Evolutionary conservation across 2,888 invertebrate species (phyloP), one percentile per base, ranked within the genome.

Genomic region (Agrotis ipsilon): DNA sequence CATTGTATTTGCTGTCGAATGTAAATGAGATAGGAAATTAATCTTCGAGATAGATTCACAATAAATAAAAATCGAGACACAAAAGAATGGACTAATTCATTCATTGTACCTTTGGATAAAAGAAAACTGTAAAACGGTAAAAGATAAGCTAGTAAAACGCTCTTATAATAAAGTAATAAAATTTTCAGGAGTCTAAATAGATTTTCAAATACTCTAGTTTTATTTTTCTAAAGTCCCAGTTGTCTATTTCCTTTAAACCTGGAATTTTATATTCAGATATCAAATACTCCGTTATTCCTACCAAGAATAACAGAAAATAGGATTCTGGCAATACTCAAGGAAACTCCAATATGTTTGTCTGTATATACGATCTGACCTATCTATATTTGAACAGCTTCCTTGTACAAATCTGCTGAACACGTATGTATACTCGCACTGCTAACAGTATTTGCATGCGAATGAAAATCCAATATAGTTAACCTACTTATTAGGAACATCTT

Each of bases 391-490:
- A 73, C 79, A 84, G 75, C 48, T 72, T 82, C 62, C 71, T 78
- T 75, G 55, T 68, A 73, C 82, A 82, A 83, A 83, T 78, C 75
- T 81, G 48, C 57, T 70, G 65, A 68, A 52, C 65, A 73, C 57
- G 45, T 68, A 69, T 68, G 63, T 71, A 64, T 68, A 27, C 39
- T 27, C 65, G 24, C 16, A 66, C 61, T 49, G 61, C 68, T 69
- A 68, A 73, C 61, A 58, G 68, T 78, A 84, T 84, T 81, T 81
- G 75, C 84, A 78, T 78, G 32, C 32, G 65, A 81, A 84, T 78
- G 75, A 81, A 83, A 82, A 78, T 81, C 66, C 75, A 78, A 82
- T 81, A 75, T 69, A 65, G 75, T 78, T 69, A 83, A 83, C 81
- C 78, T 60, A 82, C 67, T 78, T 83, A 82, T 81, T 77, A 78